These are phyloP conservation scores for Marmota monax DNA, from an alignment of 2,113 vertebrate species.

Conservation along the genomic window DNA sequence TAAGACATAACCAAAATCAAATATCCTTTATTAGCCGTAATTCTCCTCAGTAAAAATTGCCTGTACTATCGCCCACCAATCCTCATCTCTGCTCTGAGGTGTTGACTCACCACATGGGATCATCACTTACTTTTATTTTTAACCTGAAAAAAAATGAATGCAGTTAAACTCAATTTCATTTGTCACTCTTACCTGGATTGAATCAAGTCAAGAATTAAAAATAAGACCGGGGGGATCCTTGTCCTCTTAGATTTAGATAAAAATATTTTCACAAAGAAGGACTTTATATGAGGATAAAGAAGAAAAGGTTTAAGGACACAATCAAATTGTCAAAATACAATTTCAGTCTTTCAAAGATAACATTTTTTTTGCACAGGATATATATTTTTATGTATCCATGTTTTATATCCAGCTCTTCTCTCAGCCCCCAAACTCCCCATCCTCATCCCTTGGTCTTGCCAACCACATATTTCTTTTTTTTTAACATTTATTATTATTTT, in stretches of 20 bases:
- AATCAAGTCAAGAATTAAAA: slow-evolving; percentile 61
- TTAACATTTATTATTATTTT: too few species aligned
- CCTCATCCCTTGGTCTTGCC: not conserved
- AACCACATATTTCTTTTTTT: not conserved
- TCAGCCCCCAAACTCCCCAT: not conserved
- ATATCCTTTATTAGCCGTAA: slow-evolving; percentile 72
- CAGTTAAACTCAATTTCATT: slow-evolving; percentile 59
- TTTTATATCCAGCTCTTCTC: not conserved
- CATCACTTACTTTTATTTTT: slow-evolving; percentile 66
- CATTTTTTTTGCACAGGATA: not conserved
- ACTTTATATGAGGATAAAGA: slow-evolving; percentile 2
- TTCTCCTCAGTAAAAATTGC: slow-evolving; percentile 66
- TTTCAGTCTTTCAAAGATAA: not conserved
- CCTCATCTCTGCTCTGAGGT: slow-evolving; percentile 2
- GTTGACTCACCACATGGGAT: slow-evolving; percentile 28
- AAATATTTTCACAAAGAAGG: slow-evolving; percentile 57
- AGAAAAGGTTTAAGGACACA: not conserved
- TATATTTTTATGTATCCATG: not conserved
- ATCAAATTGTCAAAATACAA: slow-evolving; percentile 34
- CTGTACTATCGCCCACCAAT: not conserved
- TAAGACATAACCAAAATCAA: slow-evolving; percentile 74
- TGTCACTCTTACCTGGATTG: slow-evolving; percentile 23
- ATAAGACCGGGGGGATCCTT: not conserved
- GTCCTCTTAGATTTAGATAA: not conserved
- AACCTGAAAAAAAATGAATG: slow-evolving; percentile 49